Evolutionary conservation across 2,113 vertebrate species (phyloP).

Genomic region (Thermophis baileyi): DNA sequence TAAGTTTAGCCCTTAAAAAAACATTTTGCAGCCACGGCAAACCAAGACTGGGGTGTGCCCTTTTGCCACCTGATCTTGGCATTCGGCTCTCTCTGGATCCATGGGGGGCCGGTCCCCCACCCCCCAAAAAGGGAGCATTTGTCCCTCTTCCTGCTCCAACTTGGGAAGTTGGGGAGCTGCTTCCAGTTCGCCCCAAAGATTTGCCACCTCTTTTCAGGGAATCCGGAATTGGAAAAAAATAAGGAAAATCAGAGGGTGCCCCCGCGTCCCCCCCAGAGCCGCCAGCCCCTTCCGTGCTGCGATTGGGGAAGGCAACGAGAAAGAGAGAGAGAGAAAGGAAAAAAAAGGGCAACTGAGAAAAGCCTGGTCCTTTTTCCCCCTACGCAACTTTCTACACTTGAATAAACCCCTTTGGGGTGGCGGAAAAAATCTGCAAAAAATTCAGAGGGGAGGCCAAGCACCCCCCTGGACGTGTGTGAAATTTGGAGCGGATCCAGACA

Average conservation of each 20-base stretch:
- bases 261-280: neutral
- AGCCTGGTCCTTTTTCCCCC: constrained; percentile 16
- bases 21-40: neutral
- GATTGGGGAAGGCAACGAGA: neutral
- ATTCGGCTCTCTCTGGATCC: neutral
- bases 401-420: constrained; percentile 13
- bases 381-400: constrained; percentile 25
- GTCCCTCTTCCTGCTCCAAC: neutral
- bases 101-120: neutral
- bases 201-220: neutral
- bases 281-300: constrained; percentile 11
- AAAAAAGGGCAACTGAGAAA: constrained; percentile 2
- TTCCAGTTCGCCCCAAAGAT: neutral
- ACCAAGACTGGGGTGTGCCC: neutral
- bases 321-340: neutral
- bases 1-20: neutral
- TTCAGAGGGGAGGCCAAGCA: neutral
- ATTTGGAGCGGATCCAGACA: neutral
- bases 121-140: neutral
- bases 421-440: constrained; percentile 17
- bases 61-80: neutral
- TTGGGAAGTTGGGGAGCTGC: neutral
- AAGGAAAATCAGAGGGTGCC: neutral
- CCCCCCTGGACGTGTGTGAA: neutral
- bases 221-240: neutral